Evolutionary conservation across 2,797 vertebrate genomes (phyloP), one percentile per base, ranked within the genome.

Genomic region (Anguilla marmorata): DNA sequence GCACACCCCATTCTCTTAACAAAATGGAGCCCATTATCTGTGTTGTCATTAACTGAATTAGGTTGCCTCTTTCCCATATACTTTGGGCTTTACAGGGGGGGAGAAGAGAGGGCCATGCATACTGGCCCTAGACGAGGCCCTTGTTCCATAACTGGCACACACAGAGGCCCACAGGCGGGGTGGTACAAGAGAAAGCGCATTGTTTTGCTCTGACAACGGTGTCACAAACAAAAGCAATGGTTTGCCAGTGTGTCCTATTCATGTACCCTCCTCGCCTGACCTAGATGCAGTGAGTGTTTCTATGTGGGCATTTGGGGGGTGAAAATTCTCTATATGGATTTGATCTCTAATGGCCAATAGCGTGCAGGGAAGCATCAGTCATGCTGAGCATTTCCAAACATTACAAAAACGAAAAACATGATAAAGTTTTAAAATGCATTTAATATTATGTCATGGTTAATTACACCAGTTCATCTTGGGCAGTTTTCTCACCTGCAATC

Each of bases 1-100:
- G 79, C 79, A 82, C 79, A 82, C 79, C 21, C 74, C 45, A 82
- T 82, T 82, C 79, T 82, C 79, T 82, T 24, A 82, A 50, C 79
- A 82, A 82, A 82, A 45, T 50, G 45, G 27, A 45, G 45, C 41
- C 41, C 21, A 48, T 82, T 82, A 82, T 50, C 19, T 50, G 21
- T 48, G 45, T 8, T 50, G 45, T n/a, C 79, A 82, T 82, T 82
- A 82, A 21, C 45, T 48, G 79, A 82, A 82, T 82, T 48, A 82
- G 79, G 79, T 50, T 50, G 79, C 79, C 24, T 8, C 45, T 82
- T 82, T 82, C 79, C 45, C 79, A 82, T 50, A 82, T n/a, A 82
- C 45, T 82, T 82, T 9, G 41, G 79, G 45, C 19, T 24, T 21
- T 21, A n/a, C 50, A 45, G 21, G 5, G 41, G 33, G 33, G 19